Conservation (phyloP, 1,140 invertebrate species). For the Solen grandis region DNA sequence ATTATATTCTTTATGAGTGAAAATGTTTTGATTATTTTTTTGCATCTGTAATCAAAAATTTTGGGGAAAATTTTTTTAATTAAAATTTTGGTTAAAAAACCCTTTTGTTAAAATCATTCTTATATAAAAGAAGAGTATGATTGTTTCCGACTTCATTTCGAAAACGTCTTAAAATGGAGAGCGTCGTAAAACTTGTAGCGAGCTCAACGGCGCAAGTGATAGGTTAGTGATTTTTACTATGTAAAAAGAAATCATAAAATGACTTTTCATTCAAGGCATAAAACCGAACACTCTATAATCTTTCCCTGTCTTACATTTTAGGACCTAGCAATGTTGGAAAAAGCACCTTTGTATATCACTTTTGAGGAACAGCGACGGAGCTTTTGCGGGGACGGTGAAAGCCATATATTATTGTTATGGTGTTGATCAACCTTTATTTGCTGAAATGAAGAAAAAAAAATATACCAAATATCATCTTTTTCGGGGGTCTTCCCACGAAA, state of each 20-base stretch:
- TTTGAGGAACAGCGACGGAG: constrained; percentile 5
- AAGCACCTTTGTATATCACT: constrained; percentile 16
- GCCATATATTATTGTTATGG: constrained; percentile 31
- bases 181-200: background rate
- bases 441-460: constrained; percentile 23
- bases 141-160: constrained; percentile 4
- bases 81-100: no score
- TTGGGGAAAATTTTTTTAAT: background rate
- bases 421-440: constrained; percentile 17
- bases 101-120: no score
- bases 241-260: no score
- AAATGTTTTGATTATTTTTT: background rate
- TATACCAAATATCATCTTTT: constrained; percentile 25
- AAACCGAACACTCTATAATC: background rate
- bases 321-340: constrained; percentile 27
- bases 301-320: background rate
- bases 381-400: constrained; percentile 14
- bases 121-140: background rate
- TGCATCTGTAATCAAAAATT: background rate
- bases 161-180: background rate
- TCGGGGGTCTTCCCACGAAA: constrained; percentile 30
- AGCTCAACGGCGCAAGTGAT: background rate
- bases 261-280: background rate
- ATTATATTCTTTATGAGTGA: background rate
- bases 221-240: background rate